Evolutionary conservation across 1,140 invertebrate species (phyloP).

Genomic region (Drosophila albomicans): DNA sequence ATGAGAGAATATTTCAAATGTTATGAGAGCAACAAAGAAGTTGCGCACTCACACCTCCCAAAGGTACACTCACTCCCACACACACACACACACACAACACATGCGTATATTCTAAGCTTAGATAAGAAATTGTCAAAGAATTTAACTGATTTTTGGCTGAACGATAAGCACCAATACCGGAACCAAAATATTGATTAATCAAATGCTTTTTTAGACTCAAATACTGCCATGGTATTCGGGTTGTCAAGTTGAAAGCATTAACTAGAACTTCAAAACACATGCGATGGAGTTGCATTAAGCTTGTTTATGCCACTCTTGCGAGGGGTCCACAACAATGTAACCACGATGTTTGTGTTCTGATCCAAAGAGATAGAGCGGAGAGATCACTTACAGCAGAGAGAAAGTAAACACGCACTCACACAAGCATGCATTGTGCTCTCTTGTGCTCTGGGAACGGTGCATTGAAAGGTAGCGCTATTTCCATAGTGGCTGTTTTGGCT

Average conservation of each 20-base stretch:
- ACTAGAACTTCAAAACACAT: conserved; percentile 2
- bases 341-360: conserved; percentile 11
- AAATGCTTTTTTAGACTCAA: not conserved
- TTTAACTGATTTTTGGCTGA: not conserved
- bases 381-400: conserved; percentile 8
- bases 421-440: not conserved
- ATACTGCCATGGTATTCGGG: not conserved
- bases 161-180: not conserved
- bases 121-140: conserved; percentile 23
- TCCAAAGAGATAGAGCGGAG: conserved; percentile 4
- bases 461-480: conserved; percentile 20
- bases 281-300: conserved; percentile 7
- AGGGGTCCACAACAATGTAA: not conserved
- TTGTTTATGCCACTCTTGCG: not conserved
- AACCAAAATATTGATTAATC: not conserved
- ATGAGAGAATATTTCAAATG: conserved; percentile 22
- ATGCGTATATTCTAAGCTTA: conserved; percentile 17
- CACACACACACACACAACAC: not conserved
- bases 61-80: conserved; percentile 1
- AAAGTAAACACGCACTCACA: conserved; percentile 6
- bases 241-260: not conserved
- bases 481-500: not conserved
- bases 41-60: conserved; percentile 8
- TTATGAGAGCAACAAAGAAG: conserved; percentile 16
- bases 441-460: conserved; percentile 1